Conservation (phyloP, 2,113 vertebrate species). For the Poicephalus gulielmi region DNA sequence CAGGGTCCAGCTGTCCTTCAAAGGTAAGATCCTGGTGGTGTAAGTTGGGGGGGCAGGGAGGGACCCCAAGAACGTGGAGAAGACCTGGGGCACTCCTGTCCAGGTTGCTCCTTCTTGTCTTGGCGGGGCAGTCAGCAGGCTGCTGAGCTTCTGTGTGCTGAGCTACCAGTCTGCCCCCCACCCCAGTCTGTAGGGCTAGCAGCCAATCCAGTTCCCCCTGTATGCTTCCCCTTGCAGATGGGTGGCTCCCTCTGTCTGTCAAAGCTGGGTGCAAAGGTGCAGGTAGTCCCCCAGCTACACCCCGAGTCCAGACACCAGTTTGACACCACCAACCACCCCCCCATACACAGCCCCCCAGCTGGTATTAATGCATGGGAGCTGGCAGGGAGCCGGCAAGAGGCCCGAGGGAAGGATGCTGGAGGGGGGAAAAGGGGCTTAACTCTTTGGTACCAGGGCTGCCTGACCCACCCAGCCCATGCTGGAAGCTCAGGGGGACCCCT, state of each 20-base stretch:
- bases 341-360: constrained; percentile 5
- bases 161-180: neutral
- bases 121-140: neutral
- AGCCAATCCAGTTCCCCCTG: neutral
- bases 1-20: constrained; percentile 77
- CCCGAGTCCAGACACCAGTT: constrained; percentile 28
- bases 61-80: neutral
- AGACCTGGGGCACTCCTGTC: neutral
- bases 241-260: constrained; percentile 20
- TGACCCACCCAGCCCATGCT: neutral
- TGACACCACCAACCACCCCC: neutral
- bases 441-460: neutral
- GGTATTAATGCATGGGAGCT: constrained; percentile 41
- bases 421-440: constrained; percentile 17
- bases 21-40: constrained; percentile 65
- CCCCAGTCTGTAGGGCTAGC: neutral
- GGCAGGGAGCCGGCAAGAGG: constrained; percentile 14
- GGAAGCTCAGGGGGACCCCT: neutral
- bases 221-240: neutral
- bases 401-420: neutral
- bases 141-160: neutral
- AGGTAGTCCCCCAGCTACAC: neutral
- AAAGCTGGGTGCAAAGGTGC: neutral
- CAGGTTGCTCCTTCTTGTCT: neutral
- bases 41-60: neutral